Percentiles rank a stretch among this genome's conserved stretches.
Conservation (phyloP, 2,113 vertebrate genomes). For the Oreochromis aureus region DNA sequence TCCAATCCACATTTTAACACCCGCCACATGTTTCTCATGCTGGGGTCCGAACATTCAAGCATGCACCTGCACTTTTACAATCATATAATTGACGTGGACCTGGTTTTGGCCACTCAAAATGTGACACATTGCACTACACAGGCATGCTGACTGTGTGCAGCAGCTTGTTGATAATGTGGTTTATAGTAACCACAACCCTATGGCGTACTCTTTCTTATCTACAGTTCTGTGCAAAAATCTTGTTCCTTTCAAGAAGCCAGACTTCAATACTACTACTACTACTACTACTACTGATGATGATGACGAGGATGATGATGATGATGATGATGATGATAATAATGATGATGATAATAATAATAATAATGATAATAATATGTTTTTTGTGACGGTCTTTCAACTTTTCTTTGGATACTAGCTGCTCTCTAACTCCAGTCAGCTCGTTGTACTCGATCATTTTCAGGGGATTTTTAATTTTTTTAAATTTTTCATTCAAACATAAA, state of each 20-base stretch:
- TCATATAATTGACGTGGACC: background rate
- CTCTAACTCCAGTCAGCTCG: background rate
- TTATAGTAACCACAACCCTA: background rate
- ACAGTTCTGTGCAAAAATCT: background rate
- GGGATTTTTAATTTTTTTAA: accelerated
- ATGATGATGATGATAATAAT: background rate
- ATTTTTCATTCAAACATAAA: background rate
- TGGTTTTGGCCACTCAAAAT: background rate
- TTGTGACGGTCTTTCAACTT: accelerated
- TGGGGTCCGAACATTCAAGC: background rate
- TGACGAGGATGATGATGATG: accelerated
- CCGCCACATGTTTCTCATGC: background rate
- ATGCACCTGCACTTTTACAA: background rate
- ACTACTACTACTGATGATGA: background rate
- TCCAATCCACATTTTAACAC: background rate
- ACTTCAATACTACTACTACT: background rate
- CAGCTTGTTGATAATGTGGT: background rate
- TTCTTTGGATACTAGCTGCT: background rate
- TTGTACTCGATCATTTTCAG: accelerated
- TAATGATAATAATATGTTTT: background rate
- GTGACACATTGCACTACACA: background rate
- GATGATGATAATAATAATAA: background rate
- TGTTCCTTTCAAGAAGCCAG: background rate
- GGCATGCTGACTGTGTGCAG: background rate
- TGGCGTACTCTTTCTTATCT: background rate